phyloP scores from a whole-genome alignment of 2,797 vertebrate species.

The Anniella stebbinsi region DNA sequence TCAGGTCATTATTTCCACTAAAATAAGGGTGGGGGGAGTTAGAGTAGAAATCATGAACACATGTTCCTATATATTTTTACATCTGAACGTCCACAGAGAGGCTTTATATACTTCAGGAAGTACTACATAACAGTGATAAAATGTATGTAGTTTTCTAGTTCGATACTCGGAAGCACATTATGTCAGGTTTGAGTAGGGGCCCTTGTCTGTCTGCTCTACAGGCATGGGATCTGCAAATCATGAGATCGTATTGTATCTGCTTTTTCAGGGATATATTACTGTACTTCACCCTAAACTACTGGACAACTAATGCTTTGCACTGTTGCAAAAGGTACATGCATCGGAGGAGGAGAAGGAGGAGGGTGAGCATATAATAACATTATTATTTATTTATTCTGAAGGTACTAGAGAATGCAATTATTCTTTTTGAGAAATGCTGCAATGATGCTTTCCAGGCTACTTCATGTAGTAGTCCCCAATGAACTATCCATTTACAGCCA shows the following conservation, averaged over 20 bases:
- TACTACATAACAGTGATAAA: neutral
- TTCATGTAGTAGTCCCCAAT: neutral
- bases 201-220: neutral
- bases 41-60: neutral
- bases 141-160: neutral
- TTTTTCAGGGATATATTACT: neutral
- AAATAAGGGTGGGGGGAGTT: neutral
- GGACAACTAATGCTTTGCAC: neutral
- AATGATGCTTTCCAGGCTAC: conserved; percentile 17
- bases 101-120: neutral
- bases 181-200: neutral
- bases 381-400: neutral
- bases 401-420: neutral
- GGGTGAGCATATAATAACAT: neutral
- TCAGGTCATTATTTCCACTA: neutral
- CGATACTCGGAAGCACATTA: neutral
- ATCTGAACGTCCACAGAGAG: neutral
- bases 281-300: neutral
- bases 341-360: neutral
- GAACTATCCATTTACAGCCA: conserved; percentile 29
- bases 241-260: neutral
- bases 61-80: neutral
- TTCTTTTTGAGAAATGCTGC: neutral
- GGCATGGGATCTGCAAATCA: neutral
- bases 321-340: neutral